phyloP scores from a whole-genome alignment of 2,888 invertebrate genomes.

The Meiosimyza decipiens region DNA sequence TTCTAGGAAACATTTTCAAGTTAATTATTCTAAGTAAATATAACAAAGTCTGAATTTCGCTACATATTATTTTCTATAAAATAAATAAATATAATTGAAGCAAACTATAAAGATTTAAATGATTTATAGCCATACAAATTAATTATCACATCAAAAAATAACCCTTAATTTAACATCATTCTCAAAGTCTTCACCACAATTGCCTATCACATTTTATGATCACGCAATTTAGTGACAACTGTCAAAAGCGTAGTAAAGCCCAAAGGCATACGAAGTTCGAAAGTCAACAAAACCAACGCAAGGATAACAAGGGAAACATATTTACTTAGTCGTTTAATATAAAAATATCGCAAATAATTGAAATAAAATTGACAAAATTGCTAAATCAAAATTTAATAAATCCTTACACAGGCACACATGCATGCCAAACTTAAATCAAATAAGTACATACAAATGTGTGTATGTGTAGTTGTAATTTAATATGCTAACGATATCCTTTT shows the following conservation, averaged over 20 bases:
- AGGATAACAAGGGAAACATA: slow-evolving; percentile 2
- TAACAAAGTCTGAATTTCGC: too few relatives aligned
- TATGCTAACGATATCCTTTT: slow-evolving; percentile 31
- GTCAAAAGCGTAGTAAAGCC: slow-evolving; percentile 32
- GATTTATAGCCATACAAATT: too few relatives aligned
- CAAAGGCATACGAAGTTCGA: slow-evolving; percentile 37
- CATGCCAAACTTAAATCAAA: background rate
- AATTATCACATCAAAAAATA: too few relatives aligned
- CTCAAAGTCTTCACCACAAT: too few relatives aligned
- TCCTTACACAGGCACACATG: slow-evolving; percentile 30
- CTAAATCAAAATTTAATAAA: slow-evolving; percentile 48
- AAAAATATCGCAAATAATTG: slow-evolving; percentile 39
- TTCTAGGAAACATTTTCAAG: too few relatives aligned
- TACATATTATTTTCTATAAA: too few relatives aligned
- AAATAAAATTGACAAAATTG: slow-evolving; percentile 45
- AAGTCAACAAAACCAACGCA: slow-evolving; percentile 14
- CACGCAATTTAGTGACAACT: slow-evolving; percentile 35
- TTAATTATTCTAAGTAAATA: too few relatives aligned
- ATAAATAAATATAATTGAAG: too few relatives aligned
- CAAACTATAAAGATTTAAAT: too few relatives aligned
- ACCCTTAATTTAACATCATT: too few relatives aligned
- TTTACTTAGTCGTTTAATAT: slow-evolving; percentile 38
- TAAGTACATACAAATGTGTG: slow-evolving; percentile 5
- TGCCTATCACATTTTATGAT: background rate
- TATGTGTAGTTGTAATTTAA: background rate